Conservation (phyloP, 2,113 vertebrate genomes). For the Felis catus region F.catus_Fca126_mat1.0 CM031417.1:98481501-98482000, state of each 20-base stretch:
- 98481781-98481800: not conserved
- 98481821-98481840: not conserved
- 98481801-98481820: not conserved
- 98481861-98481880: not conserved
- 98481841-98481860: not conserved
- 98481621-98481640: not conserved
- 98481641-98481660: not conserved
- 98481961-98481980: not conserved
- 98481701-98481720: not conserved
- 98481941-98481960: not conserved
- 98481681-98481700: not conserved
- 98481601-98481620: not conserved
- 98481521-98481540: not conserved
- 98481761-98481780: not conserved
- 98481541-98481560: not conserved
- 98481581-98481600: not conserved
- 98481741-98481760: not conserved
- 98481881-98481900: not conserved
- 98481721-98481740: not conserved
- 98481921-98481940: not conserved
- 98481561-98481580: not conserved
- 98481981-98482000: not conserved
- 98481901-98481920: not conserved
- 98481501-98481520: not conserved
- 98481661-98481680: not conserved